Evolutionary conservation across 2,113 vertebrate genomes (phyloP), one percentile per base, ranked within the genome.

Genomic region (Caranx ignobilis): DNA sequence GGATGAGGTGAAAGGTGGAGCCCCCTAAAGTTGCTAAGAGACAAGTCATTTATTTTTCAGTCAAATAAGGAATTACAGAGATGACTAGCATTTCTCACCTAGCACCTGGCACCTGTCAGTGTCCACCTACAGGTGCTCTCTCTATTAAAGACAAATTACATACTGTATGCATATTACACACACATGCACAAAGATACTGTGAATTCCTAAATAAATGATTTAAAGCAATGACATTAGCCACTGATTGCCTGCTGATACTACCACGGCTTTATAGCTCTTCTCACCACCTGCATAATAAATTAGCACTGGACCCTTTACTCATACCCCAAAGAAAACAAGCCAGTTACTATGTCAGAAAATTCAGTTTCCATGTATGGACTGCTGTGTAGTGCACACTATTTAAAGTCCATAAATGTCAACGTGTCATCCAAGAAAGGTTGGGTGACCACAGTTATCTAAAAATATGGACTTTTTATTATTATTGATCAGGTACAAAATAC

Each of bases 381-480:
- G 41, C 48, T 54, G 43, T 41, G 41, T 18, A 54, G 54, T 43
- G 56, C 21, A 34, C 45, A 21, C 4, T 47, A n/a, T 16, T 64
- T 45, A 26, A 65, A 37, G 6, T 52, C 45, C 31, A 32, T 37
- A 48, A 16, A 54, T 71, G n/a, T 48, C 45, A 47, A 48, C 67
- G 19, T 63, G 47, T 62, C 66, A 65, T 45, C 15, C 18, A 18
- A 71, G 18, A 62, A 89, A 50, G 19, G 21, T 18, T 35, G 15
- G 6, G 63, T 63, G 57, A 56, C 68, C 78, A 50, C 55, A 60
- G 15, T 18, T 41, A 56, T 77, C 83, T 90, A 81, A 90, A 91
- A 92, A 90, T 90, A 88, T 76, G 64, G 41, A 8, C 52, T 45
- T 75, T 82, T 55, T 88, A 48, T 89, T 1, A 72, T 90, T 84